A percentile compares a stretch with the other conserved stretches of the same genome.
These are phyloP conservation scores for Poeciliopsis gracilis DNA, from an alignment of 2,797 vertebrate genomes.

Conservation along the genomic window DNA sequence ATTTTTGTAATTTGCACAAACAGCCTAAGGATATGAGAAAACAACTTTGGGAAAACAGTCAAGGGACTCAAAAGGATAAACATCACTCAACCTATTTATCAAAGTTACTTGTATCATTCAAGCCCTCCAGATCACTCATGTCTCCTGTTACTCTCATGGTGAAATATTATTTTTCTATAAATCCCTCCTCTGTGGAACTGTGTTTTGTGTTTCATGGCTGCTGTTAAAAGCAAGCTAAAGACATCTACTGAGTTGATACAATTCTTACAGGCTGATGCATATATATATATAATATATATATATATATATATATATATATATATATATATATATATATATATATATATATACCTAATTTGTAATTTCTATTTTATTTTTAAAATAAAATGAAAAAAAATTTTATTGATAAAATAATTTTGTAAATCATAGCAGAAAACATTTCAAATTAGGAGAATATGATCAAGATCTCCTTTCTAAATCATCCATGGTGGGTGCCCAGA, in stretches of 20 bases:
- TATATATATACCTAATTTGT: too few species aligned
- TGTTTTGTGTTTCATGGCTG: neutral
- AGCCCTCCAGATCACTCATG: neutral
- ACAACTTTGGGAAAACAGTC: too few species aligned
- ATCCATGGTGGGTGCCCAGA: slow-evolving; percentile 21
- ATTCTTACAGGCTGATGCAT: neutral
- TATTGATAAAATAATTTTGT: neutral
- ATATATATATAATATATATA: too few species aligned
- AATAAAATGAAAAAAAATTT: too few species aligned
- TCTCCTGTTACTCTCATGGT: neutral
- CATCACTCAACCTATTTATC: too few species aligned
- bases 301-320: too few species aligned
- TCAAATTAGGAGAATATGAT: neutral
- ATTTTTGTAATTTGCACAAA: neutral
- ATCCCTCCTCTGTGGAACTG: neutral
- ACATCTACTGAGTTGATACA: neutral
- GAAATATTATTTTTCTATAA: neutral
- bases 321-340: too few species aligned
- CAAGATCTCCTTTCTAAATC: slow-evolving; percentile 18
- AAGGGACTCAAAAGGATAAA: too few species aligned
- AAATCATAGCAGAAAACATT: neutral
- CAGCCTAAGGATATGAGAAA: neutral
- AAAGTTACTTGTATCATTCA: neutral
- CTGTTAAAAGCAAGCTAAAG: neutral
- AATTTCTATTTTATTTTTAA: too few species aligned